Evolutionary conservation across 2,113 vertebrate species (phyloP), one percentile per base, ranked within the genome.

Genomic region (Thermophis baileyi): DNA sequence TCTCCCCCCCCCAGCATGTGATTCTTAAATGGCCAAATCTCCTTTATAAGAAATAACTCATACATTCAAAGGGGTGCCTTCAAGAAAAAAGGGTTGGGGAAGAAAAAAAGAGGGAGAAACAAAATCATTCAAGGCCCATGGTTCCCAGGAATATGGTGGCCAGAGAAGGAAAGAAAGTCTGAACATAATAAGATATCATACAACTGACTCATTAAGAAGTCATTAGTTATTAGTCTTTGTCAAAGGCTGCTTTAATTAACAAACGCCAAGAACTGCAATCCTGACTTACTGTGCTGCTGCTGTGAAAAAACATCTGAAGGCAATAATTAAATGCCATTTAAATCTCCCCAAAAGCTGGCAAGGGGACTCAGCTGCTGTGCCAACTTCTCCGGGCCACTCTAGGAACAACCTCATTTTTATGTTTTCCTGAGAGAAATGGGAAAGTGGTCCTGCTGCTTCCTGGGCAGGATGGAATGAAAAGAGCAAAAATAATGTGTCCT

Each of bases 171-270:
- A 85, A 87, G 87, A 50, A 44, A 95, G 22, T 94, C 96, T 94
- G 92, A 95, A 91, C 94, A 91, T 94, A 93, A 50, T 90, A 69
- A 94, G 95, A 93, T 93, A 88, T 95, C 93, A 91, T 93, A 92
- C 92, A 95, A 97, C 96, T 91, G 94, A 94, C 69, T 95, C 96
- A 96, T 96, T 97, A 96, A 96, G 51, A 95, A 93, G 87, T 95
- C 94, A 51, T 96, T 97, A 96, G 95, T 97, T 92, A 54, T 96
- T 97, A 96, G 94, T 97, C 93, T 94, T 94, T 94, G 95, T 95
- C 96, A 96, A 95, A 94, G 92, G 93, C 57, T 12, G 91, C 96
- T 95, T 95, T 96, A 97, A 97, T 97, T 96, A 97, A 96, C 95
- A 93, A 97, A 96, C 27, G 89, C 94, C 94, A 54, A 92, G 94